A percentile compares a stretch with the other conserved stretches of the same genome.
Evolutionary conservation across 2,888 invertebrate species (phyloP).

Genomic region (Andrena dorsata): DNA sequence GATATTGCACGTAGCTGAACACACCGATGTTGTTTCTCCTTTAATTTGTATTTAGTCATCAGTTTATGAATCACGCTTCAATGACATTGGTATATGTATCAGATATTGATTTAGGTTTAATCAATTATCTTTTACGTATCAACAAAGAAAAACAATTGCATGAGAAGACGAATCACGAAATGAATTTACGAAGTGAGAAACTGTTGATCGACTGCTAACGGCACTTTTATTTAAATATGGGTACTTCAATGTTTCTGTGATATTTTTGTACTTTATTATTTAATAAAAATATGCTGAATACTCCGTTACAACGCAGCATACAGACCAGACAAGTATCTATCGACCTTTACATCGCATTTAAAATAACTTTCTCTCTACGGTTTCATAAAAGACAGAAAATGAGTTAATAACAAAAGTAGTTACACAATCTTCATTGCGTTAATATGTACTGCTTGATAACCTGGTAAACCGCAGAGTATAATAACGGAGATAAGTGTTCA

Average conservation of each 20-base stretch:
- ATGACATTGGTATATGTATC: neutral
- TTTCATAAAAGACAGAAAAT: neutral
- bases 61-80: neutral
- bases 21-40: neutral
- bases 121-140: no score
- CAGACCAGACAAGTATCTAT: neutral
- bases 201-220: neutral
- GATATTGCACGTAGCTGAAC: neutral
- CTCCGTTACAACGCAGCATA: neutral
- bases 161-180: neutral
- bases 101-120: no score
- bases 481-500: neutral
- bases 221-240: neutral
- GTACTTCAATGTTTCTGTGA: neutral
- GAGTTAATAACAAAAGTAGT: neutral
- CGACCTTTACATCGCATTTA: neutral
- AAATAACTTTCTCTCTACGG: neutral
- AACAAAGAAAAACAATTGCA: no score
- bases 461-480: neutral
- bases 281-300: neutral
- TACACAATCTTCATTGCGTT: neutral
- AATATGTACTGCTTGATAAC: neutral
- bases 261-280: neutral
- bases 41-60: neutral
- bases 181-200: neutral